phyloP scores from a whole-genome alignment of 1,140 invertebrate species.

The Araneus ventricosus region DNA sequence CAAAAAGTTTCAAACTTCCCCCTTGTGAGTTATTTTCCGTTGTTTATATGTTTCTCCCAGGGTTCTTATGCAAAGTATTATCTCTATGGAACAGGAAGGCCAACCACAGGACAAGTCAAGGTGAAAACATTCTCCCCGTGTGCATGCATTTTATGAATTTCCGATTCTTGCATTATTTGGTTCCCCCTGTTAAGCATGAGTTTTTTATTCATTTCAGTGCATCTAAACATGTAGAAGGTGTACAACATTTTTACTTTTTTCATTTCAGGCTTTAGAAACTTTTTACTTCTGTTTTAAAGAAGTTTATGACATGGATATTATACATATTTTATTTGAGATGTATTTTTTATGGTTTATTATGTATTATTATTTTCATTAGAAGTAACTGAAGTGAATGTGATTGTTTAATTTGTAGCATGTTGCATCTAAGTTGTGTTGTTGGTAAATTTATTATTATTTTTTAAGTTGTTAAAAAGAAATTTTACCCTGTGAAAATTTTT shows the following conservation, averaged over 20 bases:
- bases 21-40: slow-evolving; percentile 66
- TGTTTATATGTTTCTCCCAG: slow-evolving; percentile 74
- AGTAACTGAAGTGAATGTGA: background rate
- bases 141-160: slow-evolving; percentile 61
- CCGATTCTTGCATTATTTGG: slow-evolving; percentile 42
- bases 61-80: slow-evolving; percentile 77
- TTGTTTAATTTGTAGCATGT: slow-evolving; percentile 18
- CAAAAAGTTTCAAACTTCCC: slow-evolving; percentile 35
- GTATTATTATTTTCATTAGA: background rate
- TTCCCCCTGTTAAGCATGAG: slow-evolving; percentile 40
- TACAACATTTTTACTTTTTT: background rate
- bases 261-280: background rate
- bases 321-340: background rate
- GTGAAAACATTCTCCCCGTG: slow-evolving; percentile 70
- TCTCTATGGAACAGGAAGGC: slow-evolving; percentile 76
- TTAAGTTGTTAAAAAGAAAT: background rate
- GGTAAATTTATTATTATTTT: background rate
- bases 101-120: slow-evolving; percentile 73
- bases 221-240: background rate
- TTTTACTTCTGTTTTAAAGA: slow-evolving; percentile 22
- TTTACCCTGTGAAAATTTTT: background rate
- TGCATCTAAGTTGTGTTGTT: slow-evolving; percentile 2
- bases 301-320: background rate
- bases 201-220: slow-evolving; percentile 21
- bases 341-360: slow-evolving; percentile 24